These are phyloP conservation scores for Chrysolina haemoptera DNA, from an alignment of 2,888 invertebrate genomes.

Conservation along the genomic window DNA sequence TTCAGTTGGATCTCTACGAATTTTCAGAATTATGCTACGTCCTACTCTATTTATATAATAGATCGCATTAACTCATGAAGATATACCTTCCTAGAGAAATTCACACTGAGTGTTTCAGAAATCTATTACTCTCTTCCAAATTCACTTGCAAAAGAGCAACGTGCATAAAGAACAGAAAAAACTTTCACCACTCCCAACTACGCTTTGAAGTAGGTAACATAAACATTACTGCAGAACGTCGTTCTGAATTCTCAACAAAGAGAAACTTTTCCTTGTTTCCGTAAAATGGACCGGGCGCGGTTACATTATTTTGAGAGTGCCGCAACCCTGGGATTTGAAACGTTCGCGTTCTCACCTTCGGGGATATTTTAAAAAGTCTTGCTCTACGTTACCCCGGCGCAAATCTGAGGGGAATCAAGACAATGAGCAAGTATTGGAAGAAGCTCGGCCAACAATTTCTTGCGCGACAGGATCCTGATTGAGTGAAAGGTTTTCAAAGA, in stretches of 20 bases:
- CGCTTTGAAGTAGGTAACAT: conserved; percentile 20
- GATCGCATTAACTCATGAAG: too few relatives aligned
- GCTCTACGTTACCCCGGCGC: background rate
- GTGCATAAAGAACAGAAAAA: conserved; percentile 3
- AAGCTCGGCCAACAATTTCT: background rate
- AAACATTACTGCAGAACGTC: conserved; percentile 30
- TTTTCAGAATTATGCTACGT: too few relatives aligned
- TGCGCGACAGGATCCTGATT: background rate
- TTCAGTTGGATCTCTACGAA: too few relatives aligned
- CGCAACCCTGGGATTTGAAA: conserved; percentile 31
- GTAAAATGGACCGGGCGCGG: conserved; percentile 41
- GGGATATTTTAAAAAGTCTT: conserved; percentile 25
- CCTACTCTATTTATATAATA: too few relatives aligned
- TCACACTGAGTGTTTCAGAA: background rate
- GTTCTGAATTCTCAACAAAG: conserved; percentile 27
- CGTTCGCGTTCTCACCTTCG: conserved; percentile 23
- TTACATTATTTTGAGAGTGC: conserved; percentile 40
- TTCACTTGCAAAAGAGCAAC: background rate
- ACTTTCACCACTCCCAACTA: background rate
- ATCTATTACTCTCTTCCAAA: background rate
- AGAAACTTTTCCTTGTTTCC: conserved; percentile 32
- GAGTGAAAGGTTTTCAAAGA: background rate
- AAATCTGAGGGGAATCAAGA: conserved; percentile 1
- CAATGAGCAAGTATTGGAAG: background rate
- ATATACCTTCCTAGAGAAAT: too few relatives aligned